Evolutionary conservation across 2,888 invertebrate genomes (phyloP).

Genomic region (Julus scanicus): DNA sequence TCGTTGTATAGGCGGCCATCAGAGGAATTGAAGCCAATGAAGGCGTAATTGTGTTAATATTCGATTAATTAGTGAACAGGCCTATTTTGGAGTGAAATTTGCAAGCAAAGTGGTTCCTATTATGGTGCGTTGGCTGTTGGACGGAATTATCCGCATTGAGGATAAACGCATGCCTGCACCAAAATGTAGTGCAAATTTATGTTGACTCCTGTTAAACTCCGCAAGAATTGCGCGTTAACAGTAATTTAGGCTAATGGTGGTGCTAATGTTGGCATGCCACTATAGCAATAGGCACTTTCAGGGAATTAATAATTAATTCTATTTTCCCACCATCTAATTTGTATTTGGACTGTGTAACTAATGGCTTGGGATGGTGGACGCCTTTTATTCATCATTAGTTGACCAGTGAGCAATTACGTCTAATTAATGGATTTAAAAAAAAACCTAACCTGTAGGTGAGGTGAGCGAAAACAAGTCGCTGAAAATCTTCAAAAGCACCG

Average conservation of each 20-base stretch:
- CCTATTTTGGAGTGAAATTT: not conserved
- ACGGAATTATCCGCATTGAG: not conserved
- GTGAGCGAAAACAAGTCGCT: not conserved
- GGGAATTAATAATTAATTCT: constrained; percentile 26
- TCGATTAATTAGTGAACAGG: constrained; percentile 27
- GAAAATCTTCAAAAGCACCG: not conserved
- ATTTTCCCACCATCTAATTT: constrained; percentile 33
- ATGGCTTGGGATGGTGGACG: not conserved
- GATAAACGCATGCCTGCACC: not conserved
- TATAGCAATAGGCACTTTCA: constrained; percentile 13
- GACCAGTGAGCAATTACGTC: constrained; percentile 19
- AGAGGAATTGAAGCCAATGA: not conserved
- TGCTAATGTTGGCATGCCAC: constrained; percentile 26
- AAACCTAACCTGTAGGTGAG: not conserved
- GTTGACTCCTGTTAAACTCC: not conserved
- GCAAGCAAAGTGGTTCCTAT: not conserved
- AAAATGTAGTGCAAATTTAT: constrained; percentile 12
- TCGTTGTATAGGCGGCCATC: not conserved
- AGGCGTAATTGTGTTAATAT: constrained; percentile 33
- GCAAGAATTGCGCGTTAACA: constrained; percentile 14
- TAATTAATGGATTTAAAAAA: not conserved
- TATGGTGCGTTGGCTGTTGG: not conserved
- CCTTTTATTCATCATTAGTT: not conserved
- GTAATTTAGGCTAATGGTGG: constrained; percentile 33
- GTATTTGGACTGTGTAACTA: constrained; percentile 26